phyloP scores from a whole-genome alignment of 2,888 invertebrate genomes.

The Patella pellucida region DNA sequence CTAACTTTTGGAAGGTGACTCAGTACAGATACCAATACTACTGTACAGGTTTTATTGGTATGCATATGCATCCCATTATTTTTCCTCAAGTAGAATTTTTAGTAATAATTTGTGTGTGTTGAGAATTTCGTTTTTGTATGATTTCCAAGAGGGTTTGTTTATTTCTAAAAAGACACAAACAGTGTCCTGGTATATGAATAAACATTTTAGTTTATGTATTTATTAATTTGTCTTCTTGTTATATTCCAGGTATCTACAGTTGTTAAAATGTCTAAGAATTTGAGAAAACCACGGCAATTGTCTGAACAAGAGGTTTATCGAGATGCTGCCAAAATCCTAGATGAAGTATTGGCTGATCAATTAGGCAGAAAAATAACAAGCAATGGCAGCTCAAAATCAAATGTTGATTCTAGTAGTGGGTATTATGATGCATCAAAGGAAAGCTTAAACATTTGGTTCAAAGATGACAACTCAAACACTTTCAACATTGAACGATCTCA shows the following conservation, averaged over 20 bases:
- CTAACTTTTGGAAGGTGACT: too few relatives aligned
- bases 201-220: too few relatives aligned
- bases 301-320: slow-evolving; percentile 44
- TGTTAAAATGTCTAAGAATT: not conserved
- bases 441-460: not conserved
- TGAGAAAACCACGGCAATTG: not conserved
- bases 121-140: too few relatives aligned
- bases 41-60: too few relatives aligned
- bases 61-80: too few relatives aligned
- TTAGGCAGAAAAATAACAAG: slow-evolving; percentile 23
- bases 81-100: too few relatives aligned
- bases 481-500: slow-evolving; percentile 12
- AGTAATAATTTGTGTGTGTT: too few relatives aligned
- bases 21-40: too few relatives aligned
- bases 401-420: slow-evolving; percentile 15
- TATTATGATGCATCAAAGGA: slow-evolving; percentile 20
- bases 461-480: slow-evolving; percentile 9
- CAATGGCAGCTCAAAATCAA: not conserved
- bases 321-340: slow-evolving; percentile 53
- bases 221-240: not conserved
- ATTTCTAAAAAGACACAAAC: too few relatives aligned
- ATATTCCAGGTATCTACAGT: not conserved
- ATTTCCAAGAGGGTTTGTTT: too few relatives aligned
- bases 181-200: too few relatives aligned
- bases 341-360: slow-evolving; percentile 50